Percentiles rank a stretch among this genome's conserved stretches.
Evolutionary conservation across 2,797 vertebrate genomes (phyloP).

Genomic region (Hyperoplus lanceolatus): DNA sequence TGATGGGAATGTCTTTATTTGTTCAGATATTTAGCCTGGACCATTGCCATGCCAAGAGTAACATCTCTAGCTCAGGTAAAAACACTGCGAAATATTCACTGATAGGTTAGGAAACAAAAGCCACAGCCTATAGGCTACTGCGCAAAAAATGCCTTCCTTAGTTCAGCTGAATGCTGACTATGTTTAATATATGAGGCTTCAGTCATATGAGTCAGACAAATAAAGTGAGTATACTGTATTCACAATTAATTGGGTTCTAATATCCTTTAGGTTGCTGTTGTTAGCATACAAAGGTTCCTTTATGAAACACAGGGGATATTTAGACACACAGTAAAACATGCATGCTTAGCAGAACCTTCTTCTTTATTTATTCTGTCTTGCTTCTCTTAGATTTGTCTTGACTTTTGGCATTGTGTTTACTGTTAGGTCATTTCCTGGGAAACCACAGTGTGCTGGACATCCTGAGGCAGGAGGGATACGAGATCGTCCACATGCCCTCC

Average conservation of each 20-base stretch:
- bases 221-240: too few relatives aligned
- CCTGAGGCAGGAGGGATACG: conserved; percentile 93
- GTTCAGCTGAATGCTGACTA: background rate
- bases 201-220: background rate
- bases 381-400: conserved; percentile 3
- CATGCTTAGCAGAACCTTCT: background rate
- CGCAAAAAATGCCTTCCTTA: background rate
- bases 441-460: conserved; percentile 98
- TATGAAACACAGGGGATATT: background rate
- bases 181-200: background rate
- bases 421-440: conserved; percentile 96
- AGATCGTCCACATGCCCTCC: conserved; percentile 92
- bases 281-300: background rate
- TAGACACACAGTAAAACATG: background rate
- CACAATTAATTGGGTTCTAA: background rate
- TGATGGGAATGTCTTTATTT: too few relatives aligned
- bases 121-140: background rate
- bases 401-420: conserved; percentile 26
- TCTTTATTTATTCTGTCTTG: background rate
- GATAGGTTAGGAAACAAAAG: background rate
- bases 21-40: too few relatives aligned
- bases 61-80: too few relatives aligned
- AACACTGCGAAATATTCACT: background rate
- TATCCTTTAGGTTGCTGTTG: background rate
- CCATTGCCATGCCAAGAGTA: too few relatives aligned